Conservation (phyloP, 2,797 vertebrate genomes). For the Falco columbarius region DNA sequence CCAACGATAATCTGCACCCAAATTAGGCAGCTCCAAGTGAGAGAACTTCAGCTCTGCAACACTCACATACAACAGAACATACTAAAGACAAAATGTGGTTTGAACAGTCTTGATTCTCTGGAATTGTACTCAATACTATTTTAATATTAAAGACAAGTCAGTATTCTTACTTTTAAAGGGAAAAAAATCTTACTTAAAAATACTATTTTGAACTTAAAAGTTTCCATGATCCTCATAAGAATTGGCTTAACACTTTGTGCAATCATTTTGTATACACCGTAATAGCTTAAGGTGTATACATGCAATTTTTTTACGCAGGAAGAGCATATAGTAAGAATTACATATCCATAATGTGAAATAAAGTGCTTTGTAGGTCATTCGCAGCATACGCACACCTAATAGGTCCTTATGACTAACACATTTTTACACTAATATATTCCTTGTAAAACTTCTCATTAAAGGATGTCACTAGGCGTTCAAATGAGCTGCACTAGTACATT, state of each 20-base stretch:
- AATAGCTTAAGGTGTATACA: neutral
- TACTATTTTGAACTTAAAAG: neutral
- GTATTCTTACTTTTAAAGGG: neutral
- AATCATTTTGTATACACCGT: neutral
- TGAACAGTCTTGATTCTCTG: neutral
- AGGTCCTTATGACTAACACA: neutral
- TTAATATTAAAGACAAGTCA: neutral
- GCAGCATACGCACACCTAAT: neutral
- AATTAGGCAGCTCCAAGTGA: neutral
- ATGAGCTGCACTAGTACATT: neutral
- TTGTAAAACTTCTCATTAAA: neutral
- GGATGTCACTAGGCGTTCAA: neutral
- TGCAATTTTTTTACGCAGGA: neutral
- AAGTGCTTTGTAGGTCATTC: constrained; percentile 12
- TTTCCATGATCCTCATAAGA: neutral
- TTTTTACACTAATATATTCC: neutral
- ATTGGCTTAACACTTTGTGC: neutral
- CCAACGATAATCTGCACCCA: neutral
- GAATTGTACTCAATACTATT: neutral
- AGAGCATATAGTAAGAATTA: neutral
- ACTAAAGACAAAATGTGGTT: neutral
- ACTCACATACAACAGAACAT: neutral
- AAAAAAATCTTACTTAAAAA: neutral
- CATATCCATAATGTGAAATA: neutral
- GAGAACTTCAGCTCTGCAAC: neutral